Evolutionary conservation across 1,140 invertebrate genomes (phyloP), one percentile per base, ranked within the genome.

Genomic region (Megathymus violae): DNA sequence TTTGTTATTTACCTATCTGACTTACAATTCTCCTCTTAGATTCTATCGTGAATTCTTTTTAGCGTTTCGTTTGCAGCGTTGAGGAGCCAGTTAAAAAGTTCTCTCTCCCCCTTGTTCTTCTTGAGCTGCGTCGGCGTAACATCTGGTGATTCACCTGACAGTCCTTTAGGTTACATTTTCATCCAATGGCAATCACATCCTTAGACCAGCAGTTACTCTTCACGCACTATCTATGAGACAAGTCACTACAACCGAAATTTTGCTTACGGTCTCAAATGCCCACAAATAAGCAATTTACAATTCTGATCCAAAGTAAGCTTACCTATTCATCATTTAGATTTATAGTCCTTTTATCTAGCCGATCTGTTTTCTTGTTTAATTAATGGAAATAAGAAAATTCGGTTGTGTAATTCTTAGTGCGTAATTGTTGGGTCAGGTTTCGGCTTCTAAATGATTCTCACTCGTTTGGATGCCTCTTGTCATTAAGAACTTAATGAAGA

Each of bases 261-360:
- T 47, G 58, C 50, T 62, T 38, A 40, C 54, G 54, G 64, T 27
- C 41, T 22, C 52, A 44, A 58, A 44, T 19, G 14, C 56, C 59
- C 78, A 80, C 80, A 87, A 87, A 89, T 84, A 84, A 85, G 78
- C 74, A 87, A 89, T 89, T 89, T 82, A 89, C 86, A 89, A 85
- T 87, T 85, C 77, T 62, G 70, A 82, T 82, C 81, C 82, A 58
- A 50, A 74, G 52, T 78, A 76, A 84, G 79, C 78, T 77, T 72
- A 82, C 78, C 82, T 85, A 89, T 89, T 87, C 80, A 89, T 89
- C 84, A 89, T 89, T 89, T 76, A 89, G 86, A 89, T 89, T 89
- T 89, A 89, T 89, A 77, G 86, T 80, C 78, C 71, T 81, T 63
- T 85, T 87, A 89, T 87, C 82, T 81, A 85, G 73, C 72, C 78